Base-by-base conservation (phyloP, 2,113 vertebrate genomes). In the Zeus faber region DNA sequence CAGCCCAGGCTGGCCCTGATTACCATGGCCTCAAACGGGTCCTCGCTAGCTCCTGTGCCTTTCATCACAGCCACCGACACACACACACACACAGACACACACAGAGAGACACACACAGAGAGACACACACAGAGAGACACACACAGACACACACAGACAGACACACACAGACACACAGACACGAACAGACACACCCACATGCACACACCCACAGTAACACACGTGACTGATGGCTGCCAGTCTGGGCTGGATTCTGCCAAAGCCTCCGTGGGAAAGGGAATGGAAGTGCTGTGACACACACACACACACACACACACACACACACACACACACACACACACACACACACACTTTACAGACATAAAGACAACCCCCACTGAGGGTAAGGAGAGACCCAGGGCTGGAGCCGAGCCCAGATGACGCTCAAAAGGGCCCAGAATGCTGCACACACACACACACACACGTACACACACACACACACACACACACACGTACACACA, bases 1-100 rank as follows among this genome's bases (percentile, higher is more conserved):
- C 93, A 96, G 90, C 81, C 75, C 70, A 39, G 78, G 78, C 92
- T 90, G 90, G 91, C 92, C 92, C 92, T 93, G 96, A 95, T 96
- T 94, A 95, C 91, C 87, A 91, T 89, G 90, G 92, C 89, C 93
- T 90, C 80, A 81, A 88, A 87, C 65, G 49, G 67, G 72, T 69
- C 65, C 72, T 70, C 72, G 26, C 75, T 60, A 86, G 88, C 91
- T 90, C 90, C 89, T 91, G 91, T 92, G 92, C 89, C 92, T 95
- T 95, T 94, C 93, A 96, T 95, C 92, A 90, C 87, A 80, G 67
- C 74, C 83, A 77, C 74, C 44, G 26, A 76, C 87, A 48, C 45
- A 47, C 63, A 73, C 63, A 62, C 60, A 67, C 53, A 67, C 57
- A 72, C 48, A 14, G 54, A 63, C 55, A 54, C 52, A 64, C 61